A percentile compares a stretch with the other conserved stretches of the same genome.
Evolutionary conservation across 1,140 invertebrate species (phyloP).

Genomic region (Lucilia sericata): DNA sequence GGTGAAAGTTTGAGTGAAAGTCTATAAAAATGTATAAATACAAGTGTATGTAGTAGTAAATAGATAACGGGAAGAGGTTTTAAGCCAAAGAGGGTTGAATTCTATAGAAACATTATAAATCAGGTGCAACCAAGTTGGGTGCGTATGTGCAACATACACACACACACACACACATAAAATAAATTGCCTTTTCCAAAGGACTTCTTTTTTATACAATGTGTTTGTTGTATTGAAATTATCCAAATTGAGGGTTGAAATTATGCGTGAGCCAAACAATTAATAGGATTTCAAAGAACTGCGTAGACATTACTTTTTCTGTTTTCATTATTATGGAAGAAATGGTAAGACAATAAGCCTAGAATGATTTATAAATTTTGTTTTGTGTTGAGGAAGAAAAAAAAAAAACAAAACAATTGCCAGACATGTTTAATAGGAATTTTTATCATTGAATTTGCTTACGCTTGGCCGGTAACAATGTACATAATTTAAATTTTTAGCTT

Average conservation of each 20-base stretch:
- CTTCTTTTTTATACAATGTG: background rate
- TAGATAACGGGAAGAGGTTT: background rate
- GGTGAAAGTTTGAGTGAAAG: constrained; percentile 13
- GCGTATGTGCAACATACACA: background rate
- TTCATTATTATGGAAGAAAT: background rate
- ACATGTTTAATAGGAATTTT: too few species aligned
- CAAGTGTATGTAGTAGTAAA: background rate
- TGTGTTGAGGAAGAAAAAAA: too few species aligned
- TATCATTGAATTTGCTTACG: background rate
- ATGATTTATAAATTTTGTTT: too few species aligned
- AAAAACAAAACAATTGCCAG: too few species aligned
- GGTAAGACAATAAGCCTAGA: background rate
- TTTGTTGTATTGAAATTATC: background rate
- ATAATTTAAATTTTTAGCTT: background rate
- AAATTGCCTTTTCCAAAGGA: background rate
- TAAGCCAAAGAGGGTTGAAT: background rate
- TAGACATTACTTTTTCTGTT: background rate
- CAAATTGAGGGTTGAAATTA: constrained; percentile 8
- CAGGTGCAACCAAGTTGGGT: constrained; percentile 9
- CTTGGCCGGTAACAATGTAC: background rate
- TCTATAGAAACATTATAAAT: constrained; percentile 8
- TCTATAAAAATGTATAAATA: constrained; percentile 13
- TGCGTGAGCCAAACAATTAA: constrained; percentile 6
- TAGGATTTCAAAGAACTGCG: constrained; percentile 2
- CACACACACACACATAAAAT: background rate